These are phyloP conservation scores for Conchocele bisecta DNA, from an alignment of 2,888 invertebrate genomes.

Conservation along the genomic window DNA sequence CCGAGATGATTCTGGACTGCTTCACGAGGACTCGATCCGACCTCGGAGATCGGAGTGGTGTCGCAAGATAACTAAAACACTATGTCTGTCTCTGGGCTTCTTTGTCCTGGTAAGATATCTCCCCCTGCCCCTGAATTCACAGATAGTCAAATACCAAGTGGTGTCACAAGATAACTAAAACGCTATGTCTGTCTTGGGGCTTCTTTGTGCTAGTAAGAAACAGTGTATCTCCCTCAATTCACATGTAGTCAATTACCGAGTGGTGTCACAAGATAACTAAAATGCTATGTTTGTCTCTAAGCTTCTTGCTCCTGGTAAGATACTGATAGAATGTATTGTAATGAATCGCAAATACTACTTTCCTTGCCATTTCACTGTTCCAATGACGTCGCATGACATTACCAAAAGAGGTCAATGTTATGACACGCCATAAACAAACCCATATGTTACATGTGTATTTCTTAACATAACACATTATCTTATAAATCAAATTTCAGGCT, in stretches of 20 bases:
- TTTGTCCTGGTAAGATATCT: conserved; percentile 80
- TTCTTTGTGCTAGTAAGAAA: conserved; percentile 82
- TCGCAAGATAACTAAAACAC: conserved; percentile 79
- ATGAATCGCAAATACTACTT: too few relatives aligned
- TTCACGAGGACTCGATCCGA: conserved; percentile 52
- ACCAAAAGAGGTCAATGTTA: too few relatives aligned
- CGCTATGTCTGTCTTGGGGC: conserved; percentile 81
- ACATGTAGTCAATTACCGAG: too few relatives aligned
- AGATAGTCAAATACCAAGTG: conserved; percentile 44
- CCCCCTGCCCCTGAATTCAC: not conserved
- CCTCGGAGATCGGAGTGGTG: conserved; percentile 60
- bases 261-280: conserved; percentile 78
- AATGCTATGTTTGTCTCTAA: conserved; percentile 81
- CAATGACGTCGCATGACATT: too few relatives aligned
- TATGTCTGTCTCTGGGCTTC: conserved; percentile 82
- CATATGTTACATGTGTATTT: too few relatives aligned
- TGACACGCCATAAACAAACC: too few relatives aligned
- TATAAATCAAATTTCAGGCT: too few relatives aligned
- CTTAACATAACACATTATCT: too few relatives aligned
- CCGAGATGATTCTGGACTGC: conserved; percentile 81
- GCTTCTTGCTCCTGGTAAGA: conserved; percentile 83
- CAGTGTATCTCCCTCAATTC: too few relatives aligned
- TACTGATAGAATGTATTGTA: too few relatives aligned
- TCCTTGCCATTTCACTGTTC: too few relatives aligned
- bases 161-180: conserved; percentile 79